These are phyloP conservation scores for Andrena marginata DNA, from an alignment of 2,888 invertebrate genomes.

Conservation along the genomic window DNA sequence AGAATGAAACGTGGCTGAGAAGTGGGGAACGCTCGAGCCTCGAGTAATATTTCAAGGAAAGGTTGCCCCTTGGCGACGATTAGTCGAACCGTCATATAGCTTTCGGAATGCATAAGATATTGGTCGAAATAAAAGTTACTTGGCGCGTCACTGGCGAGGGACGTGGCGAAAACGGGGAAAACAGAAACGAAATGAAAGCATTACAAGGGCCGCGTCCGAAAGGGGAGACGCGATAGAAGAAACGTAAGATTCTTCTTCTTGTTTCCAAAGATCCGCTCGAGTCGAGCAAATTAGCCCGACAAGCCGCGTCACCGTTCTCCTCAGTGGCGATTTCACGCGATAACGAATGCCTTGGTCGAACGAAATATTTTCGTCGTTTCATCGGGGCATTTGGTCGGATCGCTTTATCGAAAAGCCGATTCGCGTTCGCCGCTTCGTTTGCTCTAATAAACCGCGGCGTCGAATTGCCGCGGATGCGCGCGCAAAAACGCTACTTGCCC, in stretches of 20 bases:
- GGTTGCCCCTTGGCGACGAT: constrained; percentile 29
- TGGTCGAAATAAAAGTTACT: not conserved
- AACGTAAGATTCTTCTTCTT: too few relatives aligned
- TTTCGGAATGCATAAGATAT: constrained; percentile 1
- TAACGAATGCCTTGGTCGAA: not conserved
- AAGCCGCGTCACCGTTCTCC: too few relatives aligned
- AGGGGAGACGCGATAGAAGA: too few relatives aligned
- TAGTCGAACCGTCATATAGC: constrained; percentile 16
- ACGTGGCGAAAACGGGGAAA: not conserved
- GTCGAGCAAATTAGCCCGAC: too few relatives aligned
- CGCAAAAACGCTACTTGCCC: not conserved
- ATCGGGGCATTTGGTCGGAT: not conserved
- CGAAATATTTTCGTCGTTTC: not conserved
- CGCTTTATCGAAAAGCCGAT: constrained; percentile 32
- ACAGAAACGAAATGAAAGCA: not conserved
- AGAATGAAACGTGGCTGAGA: constrained; percentile 12
- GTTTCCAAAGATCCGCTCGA: too few relatives aligned
- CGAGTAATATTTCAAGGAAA: constrained; percentile 18
- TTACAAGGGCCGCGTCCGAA: too few relatives aligned
- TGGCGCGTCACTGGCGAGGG: not conserved
- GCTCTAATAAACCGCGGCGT: constrained; percentile 3
- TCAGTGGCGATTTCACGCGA: not conserved
- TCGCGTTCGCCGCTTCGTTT: not conserved
- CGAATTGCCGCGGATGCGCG: constrained; percentile 17
- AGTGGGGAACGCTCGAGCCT: not conserved